A percentile compares a stretch with the other conserved stretches of the same genome.
Conservation (phyloP, 2,113 vertebrate genomes). For the Solenodon paradoxus region DNA sequence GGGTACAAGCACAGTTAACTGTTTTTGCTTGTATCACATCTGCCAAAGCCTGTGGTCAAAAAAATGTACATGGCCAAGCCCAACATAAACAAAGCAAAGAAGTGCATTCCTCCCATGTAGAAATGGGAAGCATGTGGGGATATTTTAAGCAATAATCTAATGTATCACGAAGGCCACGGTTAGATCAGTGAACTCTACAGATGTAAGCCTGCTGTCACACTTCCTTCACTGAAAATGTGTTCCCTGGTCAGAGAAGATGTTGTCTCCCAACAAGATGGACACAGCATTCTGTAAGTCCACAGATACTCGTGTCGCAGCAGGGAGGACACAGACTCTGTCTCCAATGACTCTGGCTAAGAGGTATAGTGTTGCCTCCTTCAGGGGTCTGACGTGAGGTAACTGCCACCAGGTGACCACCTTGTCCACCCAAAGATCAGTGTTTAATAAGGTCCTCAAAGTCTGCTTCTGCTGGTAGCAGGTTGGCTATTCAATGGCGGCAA, state of each 20-base stretch:
- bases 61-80: neutral
- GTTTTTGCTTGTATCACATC: neutral
- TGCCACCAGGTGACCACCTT: neutral
- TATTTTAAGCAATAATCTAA: neutral
- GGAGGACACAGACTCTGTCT: neutral
- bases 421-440: neutral
- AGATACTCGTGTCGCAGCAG: neutral
- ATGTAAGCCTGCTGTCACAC: neutral
- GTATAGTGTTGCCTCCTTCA: neutral
- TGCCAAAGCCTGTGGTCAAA: neutral
- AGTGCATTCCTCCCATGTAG: neutral
- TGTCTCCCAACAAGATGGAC: neutral
- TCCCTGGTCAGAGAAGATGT: neutral
- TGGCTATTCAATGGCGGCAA: neutral
- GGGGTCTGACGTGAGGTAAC: neutral
- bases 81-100: neutral
- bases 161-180: neutral
- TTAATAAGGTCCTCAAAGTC: neutral
- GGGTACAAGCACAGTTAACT: neutral
- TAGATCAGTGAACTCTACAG: neutral
- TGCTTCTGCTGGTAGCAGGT: neutral
- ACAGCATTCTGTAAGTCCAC: neutral
- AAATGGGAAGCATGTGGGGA: neutral
- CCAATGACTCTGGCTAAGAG: neutral
- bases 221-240: neutral